Base-by-base conservation (phyloP, 1,140 invertebrate genomes). In the Lucilia sericata region DNA sequence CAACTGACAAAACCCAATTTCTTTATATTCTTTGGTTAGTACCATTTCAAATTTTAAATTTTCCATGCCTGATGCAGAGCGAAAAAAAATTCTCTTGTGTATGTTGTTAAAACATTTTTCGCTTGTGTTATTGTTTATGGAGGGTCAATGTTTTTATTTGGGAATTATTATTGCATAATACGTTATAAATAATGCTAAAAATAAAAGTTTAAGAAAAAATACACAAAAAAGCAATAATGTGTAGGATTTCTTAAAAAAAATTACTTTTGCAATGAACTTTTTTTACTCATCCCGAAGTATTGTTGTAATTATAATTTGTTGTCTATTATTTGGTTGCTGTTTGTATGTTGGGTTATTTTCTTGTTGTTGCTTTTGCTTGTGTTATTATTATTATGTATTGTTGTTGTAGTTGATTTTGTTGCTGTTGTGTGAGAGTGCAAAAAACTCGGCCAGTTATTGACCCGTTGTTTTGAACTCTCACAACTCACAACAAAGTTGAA, bases 371-470 rank as follows among this genome's bases (percentile, higher is more conserved):
- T 19, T 78, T 42, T 47, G 34, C 14, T 9, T 34, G 70, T 34
- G 21, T 13, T 3, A 30, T 30, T 30, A 30, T 30, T 30, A 30
- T n/a, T n/a, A n/a, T n/a, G n/a, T n/a, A n/a, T 30, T 30, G 25
- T 30, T 2, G 25, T 30, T 2, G 25, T 30, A 2, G 25, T 2
- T 30, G 25, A 2, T 30, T 1, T n/a, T 74, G 70, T 74, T 12
- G 9, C 8, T 12, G 14, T 78, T 17, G 34, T 78, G 75, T 78
- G 75, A 42, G 49, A 82, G 80, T 82, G 80, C 80, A 82, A 82
- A 60, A 82, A 82, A 55, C 80, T 82, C 80, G 80, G 80, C 80
- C 80, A 82, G 47, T 82, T 82, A 82, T 82, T 82, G 80, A 82
- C 80, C 51, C 51, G 21, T 51, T 82, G 21, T 21, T 30, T 82